Base-by-base conservation (phyloP, 2,888 invertebrate species). In the Lathronympha strigana region DNA sequence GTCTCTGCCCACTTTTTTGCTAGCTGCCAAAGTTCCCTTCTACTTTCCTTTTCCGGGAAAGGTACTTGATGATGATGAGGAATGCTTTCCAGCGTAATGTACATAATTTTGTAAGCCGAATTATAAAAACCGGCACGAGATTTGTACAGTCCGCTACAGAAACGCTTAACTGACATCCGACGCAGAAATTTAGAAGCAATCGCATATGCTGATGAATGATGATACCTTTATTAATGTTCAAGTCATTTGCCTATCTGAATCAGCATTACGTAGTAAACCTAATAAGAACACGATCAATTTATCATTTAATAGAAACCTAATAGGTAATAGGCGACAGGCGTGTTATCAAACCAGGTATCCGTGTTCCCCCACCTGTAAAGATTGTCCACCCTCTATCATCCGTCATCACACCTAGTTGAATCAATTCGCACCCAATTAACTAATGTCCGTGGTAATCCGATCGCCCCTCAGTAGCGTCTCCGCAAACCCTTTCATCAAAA, bases 351-450 rank as follows among this genome's bases (percentile, higher is more conserved):
- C 13, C 9, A 19, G 3, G 4, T 2, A 1, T 43, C 17, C n/a
- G 21, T 4, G 13, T 4, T 21, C 45, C 19, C 45, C 45, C 45
- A 45, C 4, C 45, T 45, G 45, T 45, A 13, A 13, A 45, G 21
- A 13, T 45, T 19, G 43, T 19, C 19, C 11, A 6, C 47, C 47
- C 47, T 23, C n/a, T 47, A 47, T 47, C 23, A 47, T 47, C 19
- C 2, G 19, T 45, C 23, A 47, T 47, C 23, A 11, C 23, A 45
- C n/a, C 23, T 23, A 47, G 11, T 45, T 47, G 6, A 47, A 47
- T 23, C 47, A 47, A 23, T 47, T 45, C 6, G 47, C 47, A 23
- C 47, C 23, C 47, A 47, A 23, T 43, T 3, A 47, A 23, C 21
- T 3, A 43, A 43, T 21, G 21, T 43, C 6, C 19, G 21, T 43